Percentiles rank a stretch among this genome's conserved stretches.
phyloP scores from a whole-genome alignment of 2,888 invertebrate genomes.

The Drosophila mimica region DNA sequence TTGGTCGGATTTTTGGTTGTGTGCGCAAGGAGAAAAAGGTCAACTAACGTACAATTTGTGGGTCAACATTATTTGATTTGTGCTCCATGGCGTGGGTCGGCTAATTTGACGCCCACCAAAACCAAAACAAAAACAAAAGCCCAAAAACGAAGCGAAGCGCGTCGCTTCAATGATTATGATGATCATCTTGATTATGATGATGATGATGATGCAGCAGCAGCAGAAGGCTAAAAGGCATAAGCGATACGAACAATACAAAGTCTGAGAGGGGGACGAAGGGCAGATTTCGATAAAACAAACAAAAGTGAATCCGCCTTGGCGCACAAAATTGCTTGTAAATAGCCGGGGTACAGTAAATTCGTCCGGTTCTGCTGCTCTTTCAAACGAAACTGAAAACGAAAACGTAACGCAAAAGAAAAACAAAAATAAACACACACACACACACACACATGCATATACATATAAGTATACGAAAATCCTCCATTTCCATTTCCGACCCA shows the following conservation, averaged over 20 bases:
- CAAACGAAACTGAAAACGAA: conserved; percentile 80
- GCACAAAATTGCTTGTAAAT: conserved; percentile 72
- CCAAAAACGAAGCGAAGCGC: conserved; percentile 44
- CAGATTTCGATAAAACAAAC: conserved; percentile 58
- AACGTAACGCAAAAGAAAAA: conserved; percentile 24
- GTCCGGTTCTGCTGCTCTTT: conserved; percentile 64
- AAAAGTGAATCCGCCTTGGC: conserved; percentile 76
- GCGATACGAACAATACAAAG: conserved; percentile 1
- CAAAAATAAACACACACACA: conserved; percentile 14
- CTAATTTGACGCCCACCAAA: conserved; percentile 76
- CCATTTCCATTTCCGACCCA: conserved; percentile 85
- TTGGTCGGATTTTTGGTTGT: conserved; percentile 8
- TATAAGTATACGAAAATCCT: conserved; percentile 47
- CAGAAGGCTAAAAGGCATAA: conserved; percentile 25
- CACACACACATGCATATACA: not conserved
- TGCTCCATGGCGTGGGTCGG: conserved; percentile 70
- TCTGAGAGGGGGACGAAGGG: not conserved
- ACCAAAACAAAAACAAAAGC: conserved; percentile 33
- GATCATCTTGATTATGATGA: conserved; percentile 7
- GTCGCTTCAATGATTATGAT: conserved; percentile 28
- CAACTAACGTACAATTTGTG: conserved; percentile 79
- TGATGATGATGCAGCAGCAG: conserved; percentile 5
- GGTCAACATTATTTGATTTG: conserved; percentile 79
- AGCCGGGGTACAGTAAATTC: conserved; percentile 44
- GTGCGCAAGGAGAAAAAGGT: conserved; percentile 64